Evolutionary conservation across 2,113 vertebrate genomes (phyloP).

Genomic region (Protobothrops mucrosquamatus): DNA sequence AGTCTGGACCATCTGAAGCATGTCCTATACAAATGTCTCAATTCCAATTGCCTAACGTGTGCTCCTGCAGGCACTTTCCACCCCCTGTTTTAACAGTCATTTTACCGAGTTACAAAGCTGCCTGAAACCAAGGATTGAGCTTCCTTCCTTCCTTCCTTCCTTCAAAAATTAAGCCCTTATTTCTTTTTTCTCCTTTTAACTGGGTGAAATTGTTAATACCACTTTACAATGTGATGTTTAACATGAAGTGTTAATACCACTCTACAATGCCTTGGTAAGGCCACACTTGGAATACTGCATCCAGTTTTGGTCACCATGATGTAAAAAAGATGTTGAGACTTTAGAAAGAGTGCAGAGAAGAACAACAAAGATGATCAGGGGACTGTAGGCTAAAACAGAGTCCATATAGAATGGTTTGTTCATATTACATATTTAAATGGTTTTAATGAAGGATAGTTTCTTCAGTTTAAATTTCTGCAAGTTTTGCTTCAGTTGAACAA

Average conservation of each 20-base stretch:
- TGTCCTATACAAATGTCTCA: background rate
- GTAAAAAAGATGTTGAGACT: too few species aligned
- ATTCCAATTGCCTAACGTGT: background rate
- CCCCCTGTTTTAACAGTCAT: background rate
- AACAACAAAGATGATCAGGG: too few species aligned
- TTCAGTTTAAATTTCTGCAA: background rate
- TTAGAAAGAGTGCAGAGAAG: too few species aligned
- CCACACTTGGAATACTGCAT: too few species aligned
- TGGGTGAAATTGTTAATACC: background rate
- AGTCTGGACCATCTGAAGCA: background rate
- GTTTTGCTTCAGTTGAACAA: background rate
- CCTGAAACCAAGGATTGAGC: background rate
- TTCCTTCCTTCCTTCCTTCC: background rate
- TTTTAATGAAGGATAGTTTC: background rate
- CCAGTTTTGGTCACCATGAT: too few species aligned
- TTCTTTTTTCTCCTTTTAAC: background rate
- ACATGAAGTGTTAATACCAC: too few species aligned
- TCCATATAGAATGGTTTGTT: background rate
- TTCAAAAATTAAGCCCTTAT: background rate
- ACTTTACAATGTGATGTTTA: too few species aligned
- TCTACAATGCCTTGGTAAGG: too few species aligned
- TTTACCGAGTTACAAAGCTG: background rate
- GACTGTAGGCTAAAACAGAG: background rate
- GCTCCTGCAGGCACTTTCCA: background rate
- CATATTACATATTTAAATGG: background rate